phyloP scores from a whole-genome alignment of 2,888 invertebrate genomes.

The Zygothrica quintamaculata region DNA sequence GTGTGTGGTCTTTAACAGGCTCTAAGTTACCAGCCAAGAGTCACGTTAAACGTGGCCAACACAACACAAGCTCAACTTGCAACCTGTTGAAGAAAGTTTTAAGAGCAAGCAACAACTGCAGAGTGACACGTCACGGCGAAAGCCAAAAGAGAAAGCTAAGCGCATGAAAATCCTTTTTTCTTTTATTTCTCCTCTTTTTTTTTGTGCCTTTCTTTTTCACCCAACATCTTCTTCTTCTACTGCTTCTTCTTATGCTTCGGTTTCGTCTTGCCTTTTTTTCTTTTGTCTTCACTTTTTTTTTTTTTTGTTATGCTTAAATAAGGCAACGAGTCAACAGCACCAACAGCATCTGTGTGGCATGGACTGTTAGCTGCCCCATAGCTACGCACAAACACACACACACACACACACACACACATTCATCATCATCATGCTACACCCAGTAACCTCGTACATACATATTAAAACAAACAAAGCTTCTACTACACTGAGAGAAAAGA shows the following conservation, averaged over 20 bases:
- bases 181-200: background rate
- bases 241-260: background rate
- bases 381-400: slow-evolving; percentile 16
- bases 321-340: background rate
- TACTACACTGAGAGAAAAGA: background rate
- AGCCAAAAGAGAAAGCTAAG: slow-evolving; percentile 65
- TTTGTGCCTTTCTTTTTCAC: background rate
- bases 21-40: background rate
- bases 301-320: slow-evolving; percentile 10
- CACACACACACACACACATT: slow-evolving; percentile 6
- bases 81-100: slow-evolving; percentile 73
- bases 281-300: slow-evolving; percentile 3
- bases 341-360: slow-evolving; percentile 5
- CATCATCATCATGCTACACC: slow-evolving; percentile 10
- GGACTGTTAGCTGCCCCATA: slow-evolving; percentile 6
- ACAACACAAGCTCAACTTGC: slow-evolving; percentile 37
- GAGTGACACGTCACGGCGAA: slow-evolving; percentile 45
- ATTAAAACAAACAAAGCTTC: slow-evolving; percentile 8
- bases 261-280: background rate
- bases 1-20: slow-evolving; percentile 8
- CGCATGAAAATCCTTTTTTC: slow-evolving; percentile 60
- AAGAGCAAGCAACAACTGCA: slow-evolving; percentile 47
- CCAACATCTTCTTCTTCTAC: background rate
- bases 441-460: background rate
- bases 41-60: background rate